Conservation (phyloP, 2,888 invertebrate species). For the Hyles lineata region DNA sequence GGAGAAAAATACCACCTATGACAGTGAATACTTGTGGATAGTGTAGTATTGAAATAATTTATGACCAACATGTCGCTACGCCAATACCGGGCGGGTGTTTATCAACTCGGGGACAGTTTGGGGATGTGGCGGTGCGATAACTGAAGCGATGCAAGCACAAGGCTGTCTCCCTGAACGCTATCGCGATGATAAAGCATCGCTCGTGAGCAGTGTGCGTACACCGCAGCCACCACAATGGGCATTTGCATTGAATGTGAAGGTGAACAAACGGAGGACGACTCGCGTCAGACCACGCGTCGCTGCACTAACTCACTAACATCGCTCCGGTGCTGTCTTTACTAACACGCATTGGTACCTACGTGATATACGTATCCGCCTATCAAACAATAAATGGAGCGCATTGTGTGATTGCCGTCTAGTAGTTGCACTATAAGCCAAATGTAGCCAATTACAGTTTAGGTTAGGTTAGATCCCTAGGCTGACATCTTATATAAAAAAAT, state of each 20-base stretch:
- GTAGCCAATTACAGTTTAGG: too few species aligned
- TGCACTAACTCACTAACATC: not conserved
- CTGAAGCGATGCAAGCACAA: constrained; percentile 11
- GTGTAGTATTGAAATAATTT: not conserved
- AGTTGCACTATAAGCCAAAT: too few species aligned
- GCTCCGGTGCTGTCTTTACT: not conserved
- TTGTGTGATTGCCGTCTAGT: too few species aligned
- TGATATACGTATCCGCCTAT: not conserved
- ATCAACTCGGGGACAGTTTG: not conserved
- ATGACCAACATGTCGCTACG: not conserved
- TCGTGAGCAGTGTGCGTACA: not conserved
- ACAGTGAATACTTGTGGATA: too few species aligned
- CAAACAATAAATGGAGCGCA: too few species aligned
- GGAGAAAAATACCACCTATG: too few species aligned
- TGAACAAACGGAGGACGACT: constrained; percentile 3
- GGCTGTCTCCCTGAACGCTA: constrained; percentile 19
- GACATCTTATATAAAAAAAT: too few species aligned
- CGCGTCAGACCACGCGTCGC: not conserved
- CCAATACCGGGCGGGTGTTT: not conserved
- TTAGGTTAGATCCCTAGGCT: too few species aligned
- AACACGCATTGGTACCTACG: not conserved
- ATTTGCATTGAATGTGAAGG: constrained; percentile 16
- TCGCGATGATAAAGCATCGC: not conserved
- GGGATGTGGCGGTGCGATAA: not conserved
- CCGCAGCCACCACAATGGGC: not conserved